Percentiles rank a stretch among this genome's conserved stretches.
Conservation (phyloP, 2,797 vertebrate genomes). For the Falco concolor region DNA sequence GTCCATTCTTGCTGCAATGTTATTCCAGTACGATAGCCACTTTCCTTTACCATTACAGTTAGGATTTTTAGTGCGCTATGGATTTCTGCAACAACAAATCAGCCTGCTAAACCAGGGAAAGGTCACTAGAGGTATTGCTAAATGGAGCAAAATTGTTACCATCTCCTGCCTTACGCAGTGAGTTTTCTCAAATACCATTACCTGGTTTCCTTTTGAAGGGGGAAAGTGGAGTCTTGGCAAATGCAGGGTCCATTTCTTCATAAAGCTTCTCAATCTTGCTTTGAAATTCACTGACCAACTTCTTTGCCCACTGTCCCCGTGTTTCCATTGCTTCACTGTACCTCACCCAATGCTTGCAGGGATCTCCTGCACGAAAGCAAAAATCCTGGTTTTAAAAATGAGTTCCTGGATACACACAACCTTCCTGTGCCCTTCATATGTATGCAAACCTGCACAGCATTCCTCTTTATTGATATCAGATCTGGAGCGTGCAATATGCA, state of each 20-base stretch:
- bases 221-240: slow-evolving; percentile 55
- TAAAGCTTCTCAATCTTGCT: slow-evolving; percentile 76
- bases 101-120: neutral
- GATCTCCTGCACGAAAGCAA: slow-evolving; percentile 78
- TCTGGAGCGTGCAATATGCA: neutral
- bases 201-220: slow-evolving; percentile 74
- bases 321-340: slow-evolving; percentile 91
- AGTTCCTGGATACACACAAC: neutral
- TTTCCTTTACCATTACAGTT: neutral
- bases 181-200: neutral
- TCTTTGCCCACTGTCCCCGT: slow-evolving; percentile 86
- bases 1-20: neutral
- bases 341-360: slow-evolving; percentile 91
- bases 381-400: neutral
- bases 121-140: neutral
- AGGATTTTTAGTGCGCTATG: neutral
- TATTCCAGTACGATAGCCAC: neutral
- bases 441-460: neutral
- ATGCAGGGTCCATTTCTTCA: slow-evolving; percentile 56
- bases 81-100: neutral
- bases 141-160: neutral
- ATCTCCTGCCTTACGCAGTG: neutral
- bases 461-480: neutral
- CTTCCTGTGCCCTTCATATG: neutral
- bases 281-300: slow-evolving; percentile 87